A percentile compares a stretch with the other conserved stretches of the same genome.
Evolutionary conservation across 1,140 invertebrate species (phyloP).

Genomic region (Pseudoatta argentina): DNA sequence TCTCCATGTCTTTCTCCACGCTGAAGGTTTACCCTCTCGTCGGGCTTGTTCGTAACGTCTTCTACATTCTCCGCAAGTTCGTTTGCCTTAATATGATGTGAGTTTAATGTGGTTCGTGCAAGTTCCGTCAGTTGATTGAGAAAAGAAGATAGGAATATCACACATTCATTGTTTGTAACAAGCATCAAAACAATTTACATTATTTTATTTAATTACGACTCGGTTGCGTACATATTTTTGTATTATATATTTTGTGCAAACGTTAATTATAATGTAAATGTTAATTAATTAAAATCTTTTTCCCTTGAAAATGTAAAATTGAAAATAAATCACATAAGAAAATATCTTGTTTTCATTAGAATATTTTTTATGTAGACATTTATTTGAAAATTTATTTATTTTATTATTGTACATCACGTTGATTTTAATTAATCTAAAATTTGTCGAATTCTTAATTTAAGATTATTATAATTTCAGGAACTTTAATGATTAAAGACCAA

Average conservation of each 20-base stretch:
- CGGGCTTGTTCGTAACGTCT: not conserved
- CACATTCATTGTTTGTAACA: not conserved
- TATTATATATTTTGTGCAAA: not conserved
- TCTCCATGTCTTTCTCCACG: not conserved
- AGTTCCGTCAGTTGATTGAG: not conserved
- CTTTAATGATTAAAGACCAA: not conserved
- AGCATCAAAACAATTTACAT: not conserved
- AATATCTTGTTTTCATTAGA: not conserved
- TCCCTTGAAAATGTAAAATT: not conserved
- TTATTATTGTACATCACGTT: not conserved
- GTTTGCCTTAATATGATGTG: not conserved
- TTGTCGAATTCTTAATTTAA: not conserved
- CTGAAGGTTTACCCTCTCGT: constrained; percentile 12
- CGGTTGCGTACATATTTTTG: not conserved
- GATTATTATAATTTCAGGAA: not conserved
- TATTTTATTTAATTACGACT: not conserved
- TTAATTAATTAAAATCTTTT: not conserved
- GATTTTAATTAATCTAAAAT: not conserved
- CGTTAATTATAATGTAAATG: not conserved
- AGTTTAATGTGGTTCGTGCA: not conserved
- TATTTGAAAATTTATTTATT: constrained; percentile 1
- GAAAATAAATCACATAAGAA: not conserved
- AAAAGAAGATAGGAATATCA: not conserved
- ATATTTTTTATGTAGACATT: not conserved
- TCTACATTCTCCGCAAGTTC: constrained; percentile 9